Base-by-base conservation (phyloP, 2,888 invertebrate genomes). In the Apamea sordens region DNA sequence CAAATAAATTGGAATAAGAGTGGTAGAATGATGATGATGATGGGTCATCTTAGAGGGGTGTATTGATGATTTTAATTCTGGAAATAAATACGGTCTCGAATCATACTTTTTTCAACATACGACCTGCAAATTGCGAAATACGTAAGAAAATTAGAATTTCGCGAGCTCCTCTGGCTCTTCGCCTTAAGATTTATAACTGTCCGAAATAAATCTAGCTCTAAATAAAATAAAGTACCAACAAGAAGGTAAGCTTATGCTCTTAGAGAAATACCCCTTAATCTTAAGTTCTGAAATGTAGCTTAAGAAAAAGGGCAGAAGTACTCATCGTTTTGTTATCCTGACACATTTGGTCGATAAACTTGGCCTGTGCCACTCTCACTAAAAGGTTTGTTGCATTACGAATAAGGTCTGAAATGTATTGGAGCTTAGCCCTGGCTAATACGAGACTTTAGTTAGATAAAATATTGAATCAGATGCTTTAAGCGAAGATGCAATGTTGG, bases 381-480 rank as follows among this genome's bases (percentile, higher is more conserved):
- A 68, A 86, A 83, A 83, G 83, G 67, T 56, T 67, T 6, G 32
- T n/a, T 76, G 77, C 76, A 59, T 83, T 83, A 83, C n/a, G 50
- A 50, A 44, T 59, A 72, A 68, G 24, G 56, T 56, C 63, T 32
- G 28, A 64, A 82, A 86, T 74, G 50, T 63, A 63, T 59, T 28
- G 47, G 41, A 28, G 28, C 56, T 73, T 59, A 44, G 41, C 28
- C 24, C 24, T 18, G n/a, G 41, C 11, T 69, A 44, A 67, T 15
- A 67, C 7, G n/a, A 59, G 3, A 75, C 44, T 36, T 32, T 32
- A 50, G 61, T 71, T 36, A 44, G 44, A 24, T 53, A 41, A 50
- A 59, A 64, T 53, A 70, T 82, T 70, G 28, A 53, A 80, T 80
- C 28, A n/a, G 36, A 18, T 44, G 63, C 53, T 41, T 64, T 70